Base-by-base conservation (phyloP, 2,113 vertebrate species). In the Delphinapterus leucas region DNA sequence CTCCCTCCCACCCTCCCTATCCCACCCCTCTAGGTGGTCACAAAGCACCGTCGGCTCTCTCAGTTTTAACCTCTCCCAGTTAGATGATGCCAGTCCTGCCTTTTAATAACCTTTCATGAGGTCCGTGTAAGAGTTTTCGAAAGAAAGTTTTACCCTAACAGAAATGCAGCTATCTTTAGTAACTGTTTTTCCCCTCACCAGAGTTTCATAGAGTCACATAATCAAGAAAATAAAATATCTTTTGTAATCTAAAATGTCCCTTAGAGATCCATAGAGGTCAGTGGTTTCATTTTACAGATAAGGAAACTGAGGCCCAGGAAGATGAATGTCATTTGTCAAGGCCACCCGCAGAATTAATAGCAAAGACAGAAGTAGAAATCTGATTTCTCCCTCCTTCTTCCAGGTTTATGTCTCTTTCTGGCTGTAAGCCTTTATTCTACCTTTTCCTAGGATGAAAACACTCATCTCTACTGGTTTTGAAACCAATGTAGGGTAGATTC, bases 21-120 rank as follows among this genome's bases (percentile, higher is more conserved):
- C 49, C 49, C 49, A 53, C 49, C 49, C 49, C 49, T 53, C 49
- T 53, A 53, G 49, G 49, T 53, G 49, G 49, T 53, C 49, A 53
- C 15, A 53, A 53, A 53, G 49, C 4, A 53, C 49, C 1, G 5
- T 53, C 1, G 0, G 8, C 3, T 65, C 0, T 53, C 4, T 82
- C 3, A 10, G 9, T 90, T 67, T 92, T 70, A 71, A 13, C 13
- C 0, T 76, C 8, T 79, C 14, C 63, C n/a, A 26, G 0, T 58
- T 14, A 55, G 33, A 8, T 47, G 28, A 47, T 31, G 9, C 7
- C 47, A 44, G 6, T 26, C 7, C 4, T 55, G 85, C 15, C 0
- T 23, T 93, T 63, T 26, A 21, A 70, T 21, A 90, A n/a, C 15
- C 41, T 79, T 95, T 76, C 18, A 11, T 55, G 20, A 86, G 6